A percentile compares a stretch with the other conserved stretches of the same genome.
These are phyloP conservation scores for Ramazzottius varieornatus DNA, from an alignment of 2,888 invertebrate genomes.

Conservation along the genomic window DNA sequence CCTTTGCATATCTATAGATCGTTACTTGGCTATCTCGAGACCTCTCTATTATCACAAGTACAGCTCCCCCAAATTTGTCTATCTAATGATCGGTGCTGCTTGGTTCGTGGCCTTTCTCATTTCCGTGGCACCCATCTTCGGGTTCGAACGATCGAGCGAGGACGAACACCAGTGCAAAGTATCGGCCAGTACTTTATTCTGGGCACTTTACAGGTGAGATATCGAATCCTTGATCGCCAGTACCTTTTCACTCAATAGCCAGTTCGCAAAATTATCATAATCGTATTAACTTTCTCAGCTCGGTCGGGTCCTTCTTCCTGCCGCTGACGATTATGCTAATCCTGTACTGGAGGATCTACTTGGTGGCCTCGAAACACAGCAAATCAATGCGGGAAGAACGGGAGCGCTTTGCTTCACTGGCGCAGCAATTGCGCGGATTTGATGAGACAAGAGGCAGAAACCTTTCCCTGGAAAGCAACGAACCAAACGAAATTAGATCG, in stretches of 20 bases:
- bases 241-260: too few species aligned
- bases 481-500: not conserved
- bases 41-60: not conserved
- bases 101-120: not conserved
- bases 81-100: not conserved
- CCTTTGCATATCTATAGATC: not conserved
- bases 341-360: not conserved
- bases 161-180: not conserved
- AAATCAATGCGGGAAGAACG: not conserved
- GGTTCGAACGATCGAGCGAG: not conserved
- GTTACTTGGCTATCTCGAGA: not conserved
- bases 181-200: not conserved
- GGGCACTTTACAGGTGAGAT: not conserved
- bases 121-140: not conserved
- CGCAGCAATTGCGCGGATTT: not conserved
- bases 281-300: not conserved
- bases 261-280: not conserved
- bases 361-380: not conserved
- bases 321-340: not conserved
- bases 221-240: too few species aligned
- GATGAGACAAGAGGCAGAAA: not conserved
- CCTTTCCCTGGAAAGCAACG: not conserved
- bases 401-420: not conserved
- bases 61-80: conserved; percentile 1
- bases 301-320: not conserved